Conservation (phyloP, 2,113 vertebrate genomes). For the Mus spicilegus region DNA sequence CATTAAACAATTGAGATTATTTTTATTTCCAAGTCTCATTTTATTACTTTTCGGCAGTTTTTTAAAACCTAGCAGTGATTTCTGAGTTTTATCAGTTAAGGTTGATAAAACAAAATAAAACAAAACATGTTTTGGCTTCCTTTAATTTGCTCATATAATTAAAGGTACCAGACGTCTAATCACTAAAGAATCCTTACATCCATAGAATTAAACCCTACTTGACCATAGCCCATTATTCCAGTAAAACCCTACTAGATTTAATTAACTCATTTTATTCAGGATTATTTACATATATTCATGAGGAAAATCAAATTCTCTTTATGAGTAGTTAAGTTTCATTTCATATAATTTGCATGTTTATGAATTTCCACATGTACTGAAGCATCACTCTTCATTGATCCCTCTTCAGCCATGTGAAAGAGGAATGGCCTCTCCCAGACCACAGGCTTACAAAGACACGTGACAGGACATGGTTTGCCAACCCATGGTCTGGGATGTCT, state of each 20-base stretch:
- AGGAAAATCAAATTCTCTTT: conserved; percentile 22
- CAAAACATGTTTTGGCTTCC: background rate
- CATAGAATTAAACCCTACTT: background rate
- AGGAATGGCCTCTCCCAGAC: background rate
- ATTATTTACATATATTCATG: conserved; percentile 32
- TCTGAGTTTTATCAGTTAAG: conserved; percentile 16
- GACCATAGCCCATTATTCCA: background rate
- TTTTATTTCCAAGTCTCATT: conserved; percentile 18
- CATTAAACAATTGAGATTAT: background rate
- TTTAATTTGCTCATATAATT: conserved; percentile 22
- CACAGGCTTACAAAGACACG: background rate
- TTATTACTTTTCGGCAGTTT: background rate
- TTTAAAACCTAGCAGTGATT: background rate
- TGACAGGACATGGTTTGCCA: background rate
- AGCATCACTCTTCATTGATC: background rate
- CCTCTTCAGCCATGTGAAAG: background rate
- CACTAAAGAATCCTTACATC: conserved; percentile 5
- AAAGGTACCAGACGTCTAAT: background rate
- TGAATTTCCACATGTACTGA: background rate
- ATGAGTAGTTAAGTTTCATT: background rate
- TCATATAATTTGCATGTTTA: background rate
- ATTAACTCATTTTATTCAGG: conserved; percentile 37
- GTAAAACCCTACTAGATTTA: conserved; percentile 31
- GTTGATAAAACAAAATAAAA: background rate
- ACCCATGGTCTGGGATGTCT: no score